These are phyloP conservation scores for Hypomesus transpacificus DNA, from an alignment of 2,113 vertebrate genomes.

Conservation along the genomic window DNA sequence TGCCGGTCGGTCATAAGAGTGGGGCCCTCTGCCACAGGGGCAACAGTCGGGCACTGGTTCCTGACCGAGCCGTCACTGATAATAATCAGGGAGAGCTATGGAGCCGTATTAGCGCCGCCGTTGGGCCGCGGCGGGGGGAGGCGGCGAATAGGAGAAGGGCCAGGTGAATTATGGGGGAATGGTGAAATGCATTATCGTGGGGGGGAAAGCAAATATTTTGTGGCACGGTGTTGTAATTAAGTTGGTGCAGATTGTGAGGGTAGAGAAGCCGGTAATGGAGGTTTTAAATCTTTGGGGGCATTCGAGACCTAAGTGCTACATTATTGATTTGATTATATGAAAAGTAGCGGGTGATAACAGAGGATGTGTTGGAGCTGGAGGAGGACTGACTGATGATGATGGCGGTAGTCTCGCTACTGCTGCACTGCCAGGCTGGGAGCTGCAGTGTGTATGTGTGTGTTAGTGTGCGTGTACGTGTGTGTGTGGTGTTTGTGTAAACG, in stretches of 20 bases:
- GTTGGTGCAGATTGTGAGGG: conserved; percentile 40
- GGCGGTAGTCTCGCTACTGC: conserved; percentile 17
- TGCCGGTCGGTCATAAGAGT: conserved; percentile 55
- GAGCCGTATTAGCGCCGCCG: conserved; percentile 61
- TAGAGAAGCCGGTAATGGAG: conserved; percentile 16
- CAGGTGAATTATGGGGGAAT: conserved; percentile 54
- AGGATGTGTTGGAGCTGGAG: conserved; percentile 30
- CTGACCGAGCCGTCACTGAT: conserved; percentile 68
- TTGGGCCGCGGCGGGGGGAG: conserved; percentile 57
- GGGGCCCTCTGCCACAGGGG: conserved; percentile 46
- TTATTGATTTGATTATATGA: conserved; percentile 66
- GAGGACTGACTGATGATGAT: conserved; percentile 28
- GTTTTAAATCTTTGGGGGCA: conserved; percentile 58
- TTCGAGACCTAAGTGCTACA: conserved; percentile 43
- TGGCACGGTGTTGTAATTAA: conserved; percentile 44
- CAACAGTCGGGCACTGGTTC: conserved; percentile 59
- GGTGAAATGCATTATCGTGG: conserved; percentile 39
- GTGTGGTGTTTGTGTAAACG: too few relatives aligned
- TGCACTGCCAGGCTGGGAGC: conserved; percentile 24
- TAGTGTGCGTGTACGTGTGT: too few relatives aligned
- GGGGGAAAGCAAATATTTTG: conserved; percentile 39
- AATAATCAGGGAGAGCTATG: conserved; percentile 67
- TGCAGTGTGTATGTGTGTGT: conserved; percentile 19
- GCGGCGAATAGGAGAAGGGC: conserved; percentile 51
- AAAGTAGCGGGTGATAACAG: conserved; percentile 52